A percentile compares a stretch with the other conserved stretches of the same genome.
phyloP scores from a whole-genome alignment of 1,140 invertebrate species.

The Drosophila sproati region DNA sequence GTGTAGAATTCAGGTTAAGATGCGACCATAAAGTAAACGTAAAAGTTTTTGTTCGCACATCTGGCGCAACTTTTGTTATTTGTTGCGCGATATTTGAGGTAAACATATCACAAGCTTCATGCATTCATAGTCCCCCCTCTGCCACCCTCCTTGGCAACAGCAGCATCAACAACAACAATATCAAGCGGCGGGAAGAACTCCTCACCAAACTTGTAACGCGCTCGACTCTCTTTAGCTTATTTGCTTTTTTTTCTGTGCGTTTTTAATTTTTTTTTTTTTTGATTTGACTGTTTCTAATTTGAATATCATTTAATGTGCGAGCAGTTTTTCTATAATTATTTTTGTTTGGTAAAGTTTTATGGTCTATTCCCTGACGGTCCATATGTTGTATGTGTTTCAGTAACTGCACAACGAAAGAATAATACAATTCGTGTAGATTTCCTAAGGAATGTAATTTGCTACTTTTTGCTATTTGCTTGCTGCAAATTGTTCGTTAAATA shows the following conservation, averaged over 20 bases:
- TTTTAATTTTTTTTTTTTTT: constrained; percentile 11
- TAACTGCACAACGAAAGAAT: too few relatives aligned
- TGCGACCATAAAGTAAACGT: constrained; percentile 26
- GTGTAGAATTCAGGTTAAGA: background rate
- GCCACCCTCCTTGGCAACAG: background rate
- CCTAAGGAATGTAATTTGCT: too few relatives aligned
- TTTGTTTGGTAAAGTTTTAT: constrained; percentile 17
- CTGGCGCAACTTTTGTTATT: constrained; percentile 47
- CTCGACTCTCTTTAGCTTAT: constrained; percentile 2
- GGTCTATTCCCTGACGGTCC: too few relatives aligned
- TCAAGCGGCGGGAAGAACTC: constrained; percentile 3
- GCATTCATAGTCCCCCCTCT: constrained; percentile 54
- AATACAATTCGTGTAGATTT: too few relatives aligned
- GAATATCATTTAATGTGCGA: constrained; percentile 56
- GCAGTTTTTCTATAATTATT: constrained; percentile 30
- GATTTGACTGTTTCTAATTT: constrained; percentile 54
- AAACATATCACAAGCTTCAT: constrained; percentile 59
- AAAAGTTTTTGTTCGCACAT: constrained; percentile 39
- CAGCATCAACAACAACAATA: constrained; percentile 13
- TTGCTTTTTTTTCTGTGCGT: constrained; percentile 6
- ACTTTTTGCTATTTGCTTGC: too few relatives aligned
- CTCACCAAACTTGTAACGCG: constrained; percentile 61
- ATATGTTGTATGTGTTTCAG: too few relatives aligned
- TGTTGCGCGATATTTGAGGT: constrained; percentile 52
- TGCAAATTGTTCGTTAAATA: too few relatives aligned